A percentile compares a stretch with the other conserved stretches of the same genome.
Evolutionary conservation across 30 jellyfish, hydroid and myxozoan species (phyloP).

Genomic region (Phacellophora camtschatica): DNA sequence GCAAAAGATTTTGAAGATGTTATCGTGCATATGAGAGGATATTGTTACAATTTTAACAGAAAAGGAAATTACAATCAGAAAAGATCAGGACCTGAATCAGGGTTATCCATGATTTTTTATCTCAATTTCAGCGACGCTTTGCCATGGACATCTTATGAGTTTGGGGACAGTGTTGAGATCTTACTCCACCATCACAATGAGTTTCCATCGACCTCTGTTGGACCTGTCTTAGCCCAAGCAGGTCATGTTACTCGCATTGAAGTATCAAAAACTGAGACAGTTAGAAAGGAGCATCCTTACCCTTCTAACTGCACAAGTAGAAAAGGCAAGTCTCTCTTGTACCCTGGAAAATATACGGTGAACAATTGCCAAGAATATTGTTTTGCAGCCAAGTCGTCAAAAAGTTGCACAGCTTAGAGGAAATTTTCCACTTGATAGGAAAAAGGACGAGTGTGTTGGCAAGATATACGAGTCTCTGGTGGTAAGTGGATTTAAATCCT

Average conservation of each 20-base stretch:
- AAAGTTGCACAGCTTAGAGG: neutral
- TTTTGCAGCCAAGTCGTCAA: neutral
- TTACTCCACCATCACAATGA: slow-evolving; percentile 1
- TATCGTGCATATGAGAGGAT: neutral
- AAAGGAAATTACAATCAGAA: slow-evolving; percentile 2
- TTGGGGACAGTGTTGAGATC: slow-evolving; percentile 49
- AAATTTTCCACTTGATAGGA: neutral
- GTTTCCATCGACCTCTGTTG: slow-evolving; percentile 1
- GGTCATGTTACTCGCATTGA: slow-evolving; percentile 31
- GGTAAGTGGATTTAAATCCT: neutral
- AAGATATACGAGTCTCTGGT: neutral
- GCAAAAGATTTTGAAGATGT: slow-evolving; percentile 1
- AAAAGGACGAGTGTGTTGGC: neutral
- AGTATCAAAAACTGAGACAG: neutral
- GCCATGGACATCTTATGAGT: neutral
- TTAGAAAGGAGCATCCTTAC: slow-evolving; percentile 18
- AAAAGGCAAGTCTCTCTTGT: neutral
- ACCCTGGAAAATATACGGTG: slow-evolving; percentile 32
- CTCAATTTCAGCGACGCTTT: neutral
- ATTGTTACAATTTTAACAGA: slow-evolving; percentile 10
- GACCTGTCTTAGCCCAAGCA: neutral
- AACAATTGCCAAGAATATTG: slow-evolving; percentile 24
- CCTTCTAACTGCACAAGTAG: slow-evolving; percentile 50
- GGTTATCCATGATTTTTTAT: neutral
- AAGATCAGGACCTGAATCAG: slow-evolving; percentile 10